Percentiles rank a stretch among this genome's conserved stretches.
phyloP scores from a whole-genome alignment of 2,797 vertebrate genomes.

The Aldrovandia affinis region DNA sequence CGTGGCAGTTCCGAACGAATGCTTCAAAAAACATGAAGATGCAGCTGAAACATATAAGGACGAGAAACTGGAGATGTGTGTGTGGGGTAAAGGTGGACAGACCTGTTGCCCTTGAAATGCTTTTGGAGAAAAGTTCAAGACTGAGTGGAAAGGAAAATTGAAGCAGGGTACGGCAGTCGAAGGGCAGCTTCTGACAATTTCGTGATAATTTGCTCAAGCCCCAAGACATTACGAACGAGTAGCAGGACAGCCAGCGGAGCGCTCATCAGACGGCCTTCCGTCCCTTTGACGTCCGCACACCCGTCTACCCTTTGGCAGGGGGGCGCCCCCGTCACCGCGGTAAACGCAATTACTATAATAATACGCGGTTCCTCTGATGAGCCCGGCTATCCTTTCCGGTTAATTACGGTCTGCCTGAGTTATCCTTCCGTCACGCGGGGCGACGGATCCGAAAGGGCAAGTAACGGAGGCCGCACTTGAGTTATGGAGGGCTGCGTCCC shows the following conservation, averaged over 20 bases:
- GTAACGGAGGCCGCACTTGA: slow-evolving; percentile 22
- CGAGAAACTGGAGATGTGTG: neutral
- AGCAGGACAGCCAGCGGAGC: slow-evolving; percentile 35
- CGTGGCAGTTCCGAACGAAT: neutral
- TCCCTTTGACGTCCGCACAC: slow-evolving; percentile 9
- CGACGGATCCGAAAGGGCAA: neutral
- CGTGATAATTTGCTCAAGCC: slow-evolving; percentile 46
- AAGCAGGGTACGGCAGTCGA: neutral
- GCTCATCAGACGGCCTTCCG: slow-evolving; percentile 25
- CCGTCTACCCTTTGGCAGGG: neutral
- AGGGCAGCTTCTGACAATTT: neutral
- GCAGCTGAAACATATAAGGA: neutral
- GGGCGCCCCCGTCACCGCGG: neutral
- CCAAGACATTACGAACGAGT: slow-evolving; percentile 42
- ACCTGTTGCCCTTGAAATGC: neutral
- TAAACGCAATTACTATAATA: slow-evolving; percentile 30
- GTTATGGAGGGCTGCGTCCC: slow-evolving; percentile 14
- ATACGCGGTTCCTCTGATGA: slow-evolving; percentile 16
- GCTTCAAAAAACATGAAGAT: neutral
- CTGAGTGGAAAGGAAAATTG: neutral
- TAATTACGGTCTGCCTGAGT: slow-evolving; percentile 8
- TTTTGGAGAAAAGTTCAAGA: neutral
- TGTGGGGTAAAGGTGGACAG: too few relatives aligned
- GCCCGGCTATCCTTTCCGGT: neutral
- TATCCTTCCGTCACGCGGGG: neutral